Evolutionary conservation across 1,140 invertebrate genomes (phyloP).

Genomic region (Drosophila melanica): DNA sequence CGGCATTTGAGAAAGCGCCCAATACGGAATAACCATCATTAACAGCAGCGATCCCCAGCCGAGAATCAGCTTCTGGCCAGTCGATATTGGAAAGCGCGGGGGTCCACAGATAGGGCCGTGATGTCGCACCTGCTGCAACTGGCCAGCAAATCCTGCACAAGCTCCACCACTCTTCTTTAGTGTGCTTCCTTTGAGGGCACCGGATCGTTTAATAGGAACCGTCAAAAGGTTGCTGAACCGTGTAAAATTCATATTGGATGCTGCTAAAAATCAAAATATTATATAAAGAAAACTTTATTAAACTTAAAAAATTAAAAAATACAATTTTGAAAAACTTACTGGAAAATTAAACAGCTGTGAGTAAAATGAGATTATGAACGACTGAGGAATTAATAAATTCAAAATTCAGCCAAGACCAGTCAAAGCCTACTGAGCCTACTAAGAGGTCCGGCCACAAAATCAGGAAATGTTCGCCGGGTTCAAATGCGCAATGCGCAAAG

Average conservation of each 20-base stretch:
- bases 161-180: neutral
- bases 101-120: slow-evolving; percentile 54
- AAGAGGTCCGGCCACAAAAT: slow-evolving; percentile 1
- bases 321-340: neutral
- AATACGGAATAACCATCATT: slow-evolving; percentile 67
- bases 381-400: neutral
- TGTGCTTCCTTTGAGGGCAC: neutral
- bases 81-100: slow-evolving; percentile 52
- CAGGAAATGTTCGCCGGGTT: slow-evolving; percentile 34
- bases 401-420: neutral
- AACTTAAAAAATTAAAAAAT: too few species aligned
- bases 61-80: slow-evolving; percentile 35
- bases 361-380: neutral
- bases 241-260: slow-evolving; percentile 36
- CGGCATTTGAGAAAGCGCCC: slow-evolving; percentile 43
- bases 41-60: slow-evolving; percentile 36
- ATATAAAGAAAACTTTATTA: neutral
- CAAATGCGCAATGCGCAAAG: slow-evolving; percentile 46
- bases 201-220: slow-evolving; percentile 5
- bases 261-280: neutral
- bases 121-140: slow-evolving; percentile 46
- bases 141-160: neutral
- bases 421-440: slow-evolving; percentile 40
- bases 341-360: neutral
- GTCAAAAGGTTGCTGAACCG: slow-evolving; percentile 30